Evolutionary conservation across 2,797 vertebrate species (phyloP).

Genomic region (Phoxinus dragarum): DNA sequence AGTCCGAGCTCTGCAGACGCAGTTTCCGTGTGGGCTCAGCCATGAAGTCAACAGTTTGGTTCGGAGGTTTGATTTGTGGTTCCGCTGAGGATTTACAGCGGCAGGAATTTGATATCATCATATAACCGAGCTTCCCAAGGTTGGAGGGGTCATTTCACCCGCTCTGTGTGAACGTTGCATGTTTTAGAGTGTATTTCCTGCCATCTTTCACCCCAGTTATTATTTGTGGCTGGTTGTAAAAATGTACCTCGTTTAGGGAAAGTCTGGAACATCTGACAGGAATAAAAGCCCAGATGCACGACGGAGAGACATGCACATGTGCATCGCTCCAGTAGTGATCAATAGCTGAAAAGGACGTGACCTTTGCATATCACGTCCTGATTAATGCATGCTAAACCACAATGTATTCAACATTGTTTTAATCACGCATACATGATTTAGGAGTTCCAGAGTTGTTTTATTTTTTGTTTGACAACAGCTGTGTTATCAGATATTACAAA

Average conservation of each 20-base stretch:
- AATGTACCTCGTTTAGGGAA: constrained; percentile 28
- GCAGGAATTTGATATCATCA: constrained; percentile 50
- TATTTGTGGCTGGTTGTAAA: constrained; percentile 39
- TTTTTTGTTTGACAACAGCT: constrained; percentile 28
- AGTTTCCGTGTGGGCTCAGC: constrained; percentile 13
- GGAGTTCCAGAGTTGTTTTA: constrained; percentile 9
- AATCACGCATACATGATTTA: constrained; percentile 6
- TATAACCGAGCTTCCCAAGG: constrained; percentile 30
- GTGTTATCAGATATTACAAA: constrained; percentile 23
- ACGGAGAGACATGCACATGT: constrained; percentile 19
- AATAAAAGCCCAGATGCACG: constrained; percentile 43
- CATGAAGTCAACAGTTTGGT: constrained; percentile 38
- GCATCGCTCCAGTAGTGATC: constrained; percentile 3
- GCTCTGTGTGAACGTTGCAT: constrained; percentile 1
- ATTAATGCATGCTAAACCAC: neutral
- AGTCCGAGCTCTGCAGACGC: neutral
- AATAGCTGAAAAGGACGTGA: constrained; percentile 16
- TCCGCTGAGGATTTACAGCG: constrained; percentile 39
- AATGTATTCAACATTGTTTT: constrained; percentile 20
- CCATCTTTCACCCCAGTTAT: constrained; percentile 21
- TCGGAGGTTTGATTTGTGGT: constrained; percentile 48
- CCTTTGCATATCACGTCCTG: neutral
- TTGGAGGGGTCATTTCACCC: constrained; percentile 4
- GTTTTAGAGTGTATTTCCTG: constrained; percentile 38
- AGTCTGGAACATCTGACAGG: constrained; percentile 41